Percentiles rank a stretch among this genome's conserved stretches.
Conservation (phyloP, 2,888 invertebrate genomes). For the Drosophila subsilvestris region DNA sequence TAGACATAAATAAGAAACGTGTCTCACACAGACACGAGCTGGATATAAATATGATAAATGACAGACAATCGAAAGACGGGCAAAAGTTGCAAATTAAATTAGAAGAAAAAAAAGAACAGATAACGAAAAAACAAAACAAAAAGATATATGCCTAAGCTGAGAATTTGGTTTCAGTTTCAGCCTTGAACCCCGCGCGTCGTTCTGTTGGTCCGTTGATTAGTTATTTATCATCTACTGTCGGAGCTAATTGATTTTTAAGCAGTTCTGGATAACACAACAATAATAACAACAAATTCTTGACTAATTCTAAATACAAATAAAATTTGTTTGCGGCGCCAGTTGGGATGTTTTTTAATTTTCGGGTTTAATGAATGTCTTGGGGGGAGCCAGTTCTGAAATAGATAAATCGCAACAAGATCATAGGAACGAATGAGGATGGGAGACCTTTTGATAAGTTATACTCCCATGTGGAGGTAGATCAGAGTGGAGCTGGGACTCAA, state of each 20-base stretch:
- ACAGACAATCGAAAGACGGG: slow-evolving; percentile 45
- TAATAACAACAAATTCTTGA: slow-evolving; percentile 1
- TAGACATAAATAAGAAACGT: slow-evolving; percentile 41
- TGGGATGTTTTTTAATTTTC: slow-evolving; percentile 47
- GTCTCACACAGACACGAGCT: slow-evolving; percentile 29
- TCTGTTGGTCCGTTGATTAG: slow-evolving; percentile 60
- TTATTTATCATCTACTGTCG: slow-evolving; percentile 54
- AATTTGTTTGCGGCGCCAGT: slow-evolving; percentile 26
- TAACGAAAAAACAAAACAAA: slow-evolving; percentile 5
- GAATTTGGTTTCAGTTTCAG: slow-evolving; percentile 47
- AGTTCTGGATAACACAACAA: slow-evolving; percentile 44
- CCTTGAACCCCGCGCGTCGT: slow-evolving; percentile 64
- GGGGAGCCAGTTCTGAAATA: slow-evolving; percentile 19
- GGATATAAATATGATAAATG: slow-evolving; percentile 63
- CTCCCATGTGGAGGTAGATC: too few relatives aligned
- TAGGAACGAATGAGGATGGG: slow-evolving; percentile 14
- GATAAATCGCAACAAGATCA: slow-evolving; percentile 30
- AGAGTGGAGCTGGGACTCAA: not conserved
- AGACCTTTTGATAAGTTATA: not conserved
- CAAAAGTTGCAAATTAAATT: slow-evolving; percentile 65
- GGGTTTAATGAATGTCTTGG: slow-evolving; percentile 25
- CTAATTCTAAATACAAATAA: slow-evolving; percentile 10
- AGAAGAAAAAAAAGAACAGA: slow-evolving; percentile 15
- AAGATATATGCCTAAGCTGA: slow-evolving; percentile 10
- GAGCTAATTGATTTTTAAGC: slow-evolving; percentile 65